phyloP scores from a whole-genome alignment of 2,888 invertebrate genomes.

The Drosophila mettleri region DNA sequence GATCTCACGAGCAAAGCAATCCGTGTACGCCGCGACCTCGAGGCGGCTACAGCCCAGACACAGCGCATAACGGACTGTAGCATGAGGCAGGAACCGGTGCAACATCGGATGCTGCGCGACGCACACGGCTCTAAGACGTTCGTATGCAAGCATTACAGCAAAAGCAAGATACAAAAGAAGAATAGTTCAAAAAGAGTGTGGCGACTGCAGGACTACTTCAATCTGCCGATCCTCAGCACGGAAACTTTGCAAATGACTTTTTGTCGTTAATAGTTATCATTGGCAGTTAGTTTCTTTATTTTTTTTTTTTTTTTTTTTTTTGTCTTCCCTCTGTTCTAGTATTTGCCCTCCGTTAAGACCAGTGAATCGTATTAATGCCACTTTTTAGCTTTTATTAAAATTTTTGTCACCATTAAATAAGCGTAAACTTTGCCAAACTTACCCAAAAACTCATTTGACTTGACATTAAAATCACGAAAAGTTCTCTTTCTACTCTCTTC shows the following conservation, averaged over 20 bases:
- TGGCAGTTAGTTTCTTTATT: neutral
- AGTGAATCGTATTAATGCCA: constrained; percentile 23
- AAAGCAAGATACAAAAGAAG: constrained; percentile 1
- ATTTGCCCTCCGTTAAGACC: constrained; percentile 3
- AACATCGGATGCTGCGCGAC: constrained; percentile 44
- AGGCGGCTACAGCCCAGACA: constrained; percentile 35
- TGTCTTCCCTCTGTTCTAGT: neutral
- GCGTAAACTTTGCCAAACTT: constrained; percentile 58
- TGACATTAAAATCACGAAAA: constrained; percentile 71
- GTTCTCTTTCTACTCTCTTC: constrained; percentile 37
- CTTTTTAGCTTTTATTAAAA: constrained; percentile 66
- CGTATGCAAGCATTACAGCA: constrained; percentile 42
- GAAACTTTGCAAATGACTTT: neutral
- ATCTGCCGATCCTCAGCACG: constrained; percentile 12
- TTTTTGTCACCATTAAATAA: constrained; percentile 72
- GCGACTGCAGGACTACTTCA: constrained; percentile 21
- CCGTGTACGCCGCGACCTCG: constrained; percentile 57
- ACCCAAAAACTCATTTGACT: constrained; percentile 74
- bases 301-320: neutral
- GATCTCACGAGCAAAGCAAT: constrained; percentile 62
- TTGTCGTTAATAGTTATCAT: constrained; percentile 6
- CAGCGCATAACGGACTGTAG: constrained; percentile 42
- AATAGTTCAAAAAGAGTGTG: constrained; percentile 4
- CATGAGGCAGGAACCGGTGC: constrained; percentile 37
- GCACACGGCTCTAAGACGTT: constrained; percentile 26